Conservation (phyloP, 2,888 invertebrate genomes). For the Augiades crinisus region DNA sequence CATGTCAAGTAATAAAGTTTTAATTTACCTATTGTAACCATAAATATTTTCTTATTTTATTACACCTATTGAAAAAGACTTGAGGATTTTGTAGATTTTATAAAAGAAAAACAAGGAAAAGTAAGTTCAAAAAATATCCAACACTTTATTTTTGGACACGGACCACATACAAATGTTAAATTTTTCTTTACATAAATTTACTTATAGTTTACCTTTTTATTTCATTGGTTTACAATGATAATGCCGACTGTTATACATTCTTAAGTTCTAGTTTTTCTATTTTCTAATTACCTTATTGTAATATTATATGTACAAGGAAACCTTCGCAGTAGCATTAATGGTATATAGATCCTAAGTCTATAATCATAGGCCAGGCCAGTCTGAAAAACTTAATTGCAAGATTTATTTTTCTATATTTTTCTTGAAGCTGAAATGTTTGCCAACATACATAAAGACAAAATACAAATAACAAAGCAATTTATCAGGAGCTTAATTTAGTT, state of each 20-base stretch:
- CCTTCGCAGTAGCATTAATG: neutral
- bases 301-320: conserved; percentile 6
- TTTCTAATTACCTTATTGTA: neutral
- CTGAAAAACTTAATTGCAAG: neutral
- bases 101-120: too few species aligned
- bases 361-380: neutral
- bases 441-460: too few species aligned
- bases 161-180: conserved; percentile 12
- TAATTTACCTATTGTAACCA: too few species aligned
- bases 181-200: neutral
- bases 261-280: neutral
- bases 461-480: too few species aligned
- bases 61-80: too few species aligned
- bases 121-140: conserved; percentile 8
- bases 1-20: too few species aligned
- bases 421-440: too few species aligned
- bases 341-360: too few species aligned
- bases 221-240: neutral
- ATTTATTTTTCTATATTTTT: neutral
- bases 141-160: conserved; percentile 19
- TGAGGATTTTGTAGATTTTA: too few species aligned
- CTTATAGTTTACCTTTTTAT: neutral
- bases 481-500: too few species aligned
- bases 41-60: too few species aligned
- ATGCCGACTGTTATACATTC: neutral